These are phyloP conservation scores for Lepus europaeus DNA, from an alignment of 2,113 vertebrate species.

Conservation along the genomic window DNA sequence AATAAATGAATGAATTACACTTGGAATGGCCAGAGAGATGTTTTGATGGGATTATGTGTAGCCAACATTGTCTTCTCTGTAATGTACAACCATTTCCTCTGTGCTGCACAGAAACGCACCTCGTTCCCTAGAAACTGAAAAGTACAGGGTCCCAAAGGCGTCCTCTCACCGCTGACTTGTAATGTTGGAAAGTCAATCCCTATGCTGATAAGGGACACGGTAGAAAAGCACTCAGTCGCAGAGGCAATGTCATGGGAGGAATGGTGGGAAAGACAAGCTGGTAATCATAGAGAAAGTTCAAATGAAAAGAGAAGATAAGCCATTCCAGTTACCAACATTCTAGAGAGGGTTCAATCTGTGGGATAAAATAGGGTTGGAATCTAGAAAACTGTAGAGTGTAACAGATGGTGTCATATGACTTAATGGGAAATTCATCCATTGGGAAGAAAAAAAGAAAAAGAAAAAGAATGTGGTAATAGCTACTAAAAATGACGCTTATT, in stretches of 20 bases:
- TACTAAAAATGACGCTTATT: too few relatives aligned
- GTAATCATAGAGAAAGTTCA: neutral
- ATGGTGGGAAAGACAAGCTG: neutral
- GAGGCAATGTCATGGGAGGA: neutral
- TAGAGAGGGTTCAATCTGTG: neutral
- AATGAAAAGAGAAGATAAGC: neutral
- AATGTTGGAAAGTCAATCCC: neutral
- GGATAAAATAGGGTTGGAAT: fast-evolving
- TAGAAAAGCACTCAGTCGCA: neutral
- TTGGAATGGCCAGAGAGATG: neutral
- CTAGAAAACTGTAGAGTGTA: neutral
- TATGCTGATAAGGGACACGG: neutral
- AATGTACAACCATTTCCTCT: neutral
- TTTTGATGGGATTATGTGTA: neutral
- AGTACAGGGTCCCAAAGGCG: neutral
- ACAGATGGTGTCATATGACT: neutral
- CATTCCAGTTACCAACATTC: neutral
- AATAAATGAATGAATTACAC: neutral
- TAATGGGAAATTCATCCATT: fast-evolving
- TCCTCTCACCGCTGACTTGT: neutral
- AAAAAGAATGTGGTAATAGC: neutral
- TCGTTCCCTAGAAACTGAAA: neutral
- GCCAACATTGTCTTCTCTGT: neutral
- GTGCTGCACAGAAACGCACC: too few relatives aligned
- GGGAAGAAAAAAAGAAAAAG: neutral